Conservation (phyloP, 2,888 invertebrate species). For the Cordilura impudica region DNA sequence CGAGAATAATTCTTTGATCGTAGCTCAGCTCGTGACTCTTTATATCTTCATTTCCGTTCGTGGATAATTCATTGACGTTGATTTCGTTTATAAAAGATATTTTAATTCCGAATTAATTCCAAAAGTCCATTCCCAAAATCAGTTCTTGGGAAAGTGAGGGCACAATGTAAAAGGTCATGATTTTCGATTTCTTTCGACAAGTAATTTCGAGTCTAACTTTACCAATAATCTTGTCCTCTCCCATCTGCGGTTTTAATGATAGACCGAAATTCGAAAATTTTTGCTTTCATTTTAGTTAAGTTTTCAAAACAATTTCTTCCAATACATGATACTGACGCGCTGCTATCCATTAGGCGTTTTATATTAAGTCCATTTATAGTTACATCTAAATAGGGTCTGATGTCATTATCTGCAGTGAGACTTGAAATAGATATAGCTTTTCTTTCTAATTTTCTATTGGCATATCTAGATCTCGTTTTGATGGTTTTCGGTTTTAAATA, state of each 20-base stretch:
- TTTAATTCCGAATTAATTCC: not conserved
- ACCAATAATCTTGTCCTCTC: not conserved
- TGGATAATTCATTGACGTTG: too few species aligned
- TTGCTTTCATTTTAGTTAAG: not conserved
- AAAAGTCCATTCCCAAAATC: constrained; percentile 6
- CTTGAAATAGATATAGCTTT: not conserved
- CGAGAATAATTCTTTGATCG: too few species aligned
- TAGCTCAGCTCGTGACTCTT: too few species aligned
- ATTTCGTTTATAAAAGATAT: too few species aligned
- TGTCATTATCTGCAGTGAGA: not conserved
- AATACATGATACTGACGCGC: constrained; percentile 29
- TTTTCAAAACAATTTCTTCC: not conserved
- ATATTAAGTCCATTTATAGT: not conserved
- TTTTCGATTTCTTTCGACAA: not conserved
- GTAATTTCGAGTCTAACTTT: not conserved
- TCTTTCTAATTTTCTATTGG: not conserved
- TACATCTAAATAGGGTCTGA: constrained; percentile 26
- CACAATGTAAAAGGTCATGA: not conserved
- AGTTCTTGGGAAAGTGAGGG: not conserved
- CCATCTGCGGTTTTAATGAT: constrained; percentile 1
- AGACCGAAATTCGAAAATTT: not conserved
- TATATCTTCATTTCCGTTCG: too few species aligned
- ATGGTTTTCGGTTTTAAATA: not conserved
- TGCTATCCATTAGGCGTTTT: constrained; percentile 16
- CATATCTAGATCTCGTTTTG: not conserved